Base-by-base conservation (phyloP, 2,888 invertebrate species). In the Aproaerema taeniolella region DNA sequence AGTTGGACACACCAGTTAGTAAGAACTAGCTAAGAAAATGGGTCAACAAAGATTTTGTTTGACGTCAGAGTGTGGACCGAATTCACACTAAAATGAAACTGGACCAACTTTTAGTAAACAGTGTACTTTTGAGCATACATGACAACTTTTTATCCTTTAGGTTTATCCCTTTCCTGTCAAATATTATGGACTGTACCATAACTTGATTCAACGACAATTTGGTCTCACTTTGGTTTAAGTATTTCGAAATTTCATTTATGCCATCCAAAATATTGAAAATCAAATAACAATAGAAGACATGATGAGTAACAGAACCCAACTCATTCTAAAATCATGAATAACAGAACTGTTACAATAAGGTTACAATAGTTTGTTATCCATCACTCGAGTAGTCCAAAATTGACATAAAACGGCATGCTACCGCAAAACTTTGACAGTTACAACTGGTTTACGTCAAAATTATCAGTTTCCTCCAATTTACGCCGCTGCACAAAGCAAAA, bases 371-470 rank as follows among this genome's bases (percentile, higher is more conserved):
- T n/a, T n/a, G n/a, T n/a, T 67, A 80, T 80, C 67, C 63, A 75
- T 80, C 75, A 78, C 53, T 55, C 43, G 42, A 53, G 49, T 42
- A 44, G 47, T 64, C 55, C 61, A 73, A 71, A 78, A 70, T 57
- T 74, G 79, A 81, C 80, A 77, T 71, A 75, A 80, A 85, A 69
- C 75, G 65, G 57, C 50, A 55, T 50, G 60, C 61, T 70, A 67
- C 66, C 63, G 65, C 63, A 62, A 67, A 68, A 66, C 55, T 47
- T 45, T 68, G 79, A 79, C 80, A 78, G 72, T 72, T 67, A 74
- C 76, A 69, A 63, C 82, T 83, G 85, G 71, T 82, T 81, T 67
- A 81, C 69, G 83, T 85, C 82, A 80, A 77, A 81, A 78, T 85
- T 81, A 85, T 82, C 83, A 68, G 72, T 74, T 66, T 62, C 46